Percentiles rank a stretch among this genome's conserved stretches.
Conservation (phyloP, 2,888 invertebrate species). For the Thereva unica region DNA sequence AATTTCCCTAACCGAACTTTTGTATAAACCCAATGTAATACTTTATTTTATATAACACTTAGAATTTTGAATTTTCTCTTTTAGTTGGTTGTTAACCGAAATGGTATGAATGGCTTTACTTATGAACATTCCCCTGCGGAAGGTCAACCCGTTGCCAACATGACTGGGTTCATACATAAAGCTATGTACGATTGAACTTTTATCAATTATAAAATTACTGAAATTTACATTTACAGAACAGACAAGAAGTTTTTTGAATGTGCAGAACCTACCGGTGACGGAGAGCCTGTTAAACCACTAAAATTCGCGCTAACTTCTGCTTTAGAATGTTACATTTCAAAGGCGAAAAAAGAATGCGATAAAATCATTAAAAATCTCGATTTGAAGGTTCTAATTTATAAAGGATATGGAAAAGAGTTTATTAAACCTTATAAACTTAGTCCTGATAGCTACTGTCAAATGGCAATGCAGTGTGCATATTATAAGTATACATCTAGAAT, state of each 20-base stretch:
- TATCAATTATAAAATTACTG: not conserved
- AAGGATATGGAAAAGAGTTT: conserved; percentile 82
- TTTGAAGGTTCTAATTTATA: conserved; percentile 77
- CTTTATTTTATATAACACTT: not conserved
- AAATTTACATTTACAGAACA: conserved; percentile 1
- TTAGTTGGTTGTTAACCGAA: conserved; percentile 77
- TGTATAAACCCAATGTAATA: too few species aligned
- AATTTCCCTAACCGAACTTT: too few species aligned
- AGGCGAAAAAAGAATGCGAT: conserved; percentile 68
- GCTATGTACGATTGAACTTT: conserved; percentile 65
- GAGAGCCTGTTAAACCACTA: conserved; percentile 52
- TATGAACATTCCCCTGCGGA: conserved; percentile 96
- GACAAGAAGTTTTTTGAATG: conserved; percentile 10
- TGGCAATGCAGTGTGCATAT: conserved; percentile 90
- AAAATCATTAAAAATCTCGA: conserved; percentile 75
- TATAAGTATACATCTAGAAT: conserved; percentile 64
- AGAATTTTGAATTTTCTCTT: conserved; percentile 45
- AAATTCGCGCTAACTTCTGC: conserved; percentile 61
- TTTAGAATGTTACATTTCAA: conserved; percentile 64
- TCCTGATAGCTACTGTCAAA: conserved; percentile 94
- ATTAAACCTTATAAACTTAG: conserved; percentile 86
- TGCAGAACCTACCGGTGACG: conserved; percentile 39
- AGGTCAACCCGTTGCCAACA: conserved; percentile 85
- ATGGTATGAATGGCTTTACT: conserved; percentile 82
- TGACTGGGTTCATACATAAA: conserved; percentile 79